Evolutionary conservation across 2,797 vertebrate genomes (phyloP), one percentile per base, ranked within the genome.

Genomic region (Decapterus maruadsi): DNA sequence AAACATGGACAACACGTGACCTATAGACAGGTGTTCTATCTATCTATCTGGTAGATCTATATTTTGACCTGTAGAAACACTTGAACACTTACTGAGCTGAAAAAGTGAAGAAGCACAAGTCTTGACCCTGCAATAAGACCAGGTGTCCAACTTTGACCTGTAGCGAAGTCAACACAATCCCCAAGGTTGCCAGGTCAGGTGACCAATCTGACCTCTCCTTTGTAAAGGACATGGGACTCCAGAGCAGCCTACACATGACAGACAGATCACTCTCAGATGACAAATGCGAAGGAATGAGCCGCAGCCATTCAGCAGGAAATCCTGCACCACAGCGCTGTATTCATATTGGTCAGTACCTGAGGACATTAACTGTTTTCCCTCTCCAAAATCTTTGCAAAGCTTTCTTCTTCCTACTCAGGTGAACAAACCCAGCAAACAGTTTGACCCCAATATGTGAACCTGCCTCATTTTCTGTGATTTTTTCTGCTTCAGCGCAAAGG

Each of bases 101-200:
- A 20, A 50, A 77, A 75, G 65, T 11, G 40, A 61, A 82, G 55
- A 74, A 68, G 22, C 9, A 71, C 29, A 76, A 59, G 63, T 77
- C 56, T 34, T 82, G 68, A 89, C 80, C 85, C 62, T 43, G 71
- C 67, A 38, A 43, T 78, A 61, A 80, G 66, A 72, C 85, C 82
- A 77, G 85, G 77, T 89, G 90, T 77, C 83, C 78, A 81, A 83
- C 83, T 84, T 70, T 90, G 85, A 90, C 89, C 91, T 87, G 56
- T 68, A 8, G 46, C 40, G 42, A 56, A 56, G 82, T 87, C 14
- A 17, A 42, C 55, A 16, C 9, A 5, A 60, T 51, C 80, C 71
- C 68, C 57, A n/a, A 72, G 81, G 75, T 75, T 75, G 65, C 63
- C 51, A 45, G 79, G 85, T 82, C 82, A 87, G 83, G 61, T 87